Base-by-base conservation (phyloP, 35 echinoderm and acorn worm genomes). In the Lytechinus variegatus region DNA sequence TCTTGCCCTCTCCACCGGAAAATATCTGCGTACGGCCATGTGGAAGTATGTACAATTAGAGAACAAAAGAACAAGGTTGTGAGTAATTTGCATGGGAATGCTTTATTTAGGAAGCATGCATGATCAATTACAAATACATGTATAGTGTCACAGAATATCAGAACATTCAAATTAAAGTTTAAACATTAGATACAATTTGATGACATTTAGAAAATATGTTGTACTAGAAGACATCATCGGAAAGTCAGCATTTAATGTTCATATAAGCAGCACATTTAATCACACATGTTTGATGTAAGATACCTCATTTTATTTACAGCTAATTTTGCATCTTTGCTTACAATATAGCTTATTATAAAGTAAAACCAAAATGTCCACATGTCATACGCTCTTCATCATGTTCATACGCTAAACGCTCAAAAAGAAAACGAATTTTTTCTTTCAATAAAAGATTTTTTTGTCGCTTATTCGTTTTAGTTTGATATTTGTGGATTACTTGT, bases 51-150 rank as follows among this genome's bases (percentile, higher is more conserved):
- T 12, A 57, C 9, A 10, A 72, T 21, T 3, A 4, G n/a, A 24
- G 4, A 24, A 79, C 66, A 79, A 79, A n/a, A 71, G 4, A 79
- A 79, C 8, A 79, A 79, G 1, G 8, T 6, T 58, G 9, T 8
- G 24, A 79, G n/a, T 79, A 7, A n/a, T 79, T 24, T 79, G 66
- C 19, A 79, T 16, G 66, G 66, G 66, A 79, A 79, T 79, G 66
- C 66, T 79, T 79, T 79, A 79, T 79, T 79, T 79, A 79, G 19
- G 66, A 79, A 79, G 66, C 66, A 79, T 79, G 66, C 66, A 79
- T 79, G 66, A 79, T 79, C 14, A 79, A 79, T 27, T 79, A 79
- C 66, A 79, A 79, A 79, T 79, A 79, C n/a, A 16, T 5, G 19
- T 44, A 79, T 79, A 79, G 6, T 79, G 21, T 6, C 66, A n/a